phyloP scores from a whole-genome alignment of 2,797 vertebrate genomes.

The Monodelphis domestica region DNA sequence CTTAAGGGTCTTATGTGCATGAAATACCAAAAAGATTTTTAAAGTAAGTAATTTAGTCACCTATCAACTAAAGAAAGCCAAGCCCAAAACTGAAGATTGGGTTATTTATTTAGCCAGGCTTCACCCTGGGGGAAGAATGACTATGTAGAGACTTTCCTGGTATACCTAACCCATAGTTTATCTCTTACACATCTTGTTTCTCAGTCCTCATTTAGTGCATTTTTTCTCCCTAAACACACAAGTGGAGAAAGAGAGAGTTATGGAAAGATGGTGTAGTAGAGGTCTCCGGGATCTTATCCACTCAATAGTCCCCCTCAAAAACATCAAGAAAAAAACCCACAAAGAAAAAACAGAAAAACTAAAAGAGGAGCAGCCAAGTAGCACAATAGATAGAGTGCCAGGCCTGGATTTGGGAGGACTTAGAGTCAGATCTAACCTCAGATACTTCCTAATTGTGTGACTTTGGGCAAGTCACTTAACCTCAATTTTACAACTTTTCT shows the following conservation, averaged over 20 bases:
- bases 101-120: background rate
- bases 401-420: too few species aligned
- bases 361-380: too few species aligned
- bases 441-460: too few species aligned
- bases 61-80: background rate
- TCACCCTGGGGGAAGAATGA: background rate
- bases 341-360: background rate
- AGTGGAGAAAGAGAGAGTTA: background rate
- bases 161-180: background rate
- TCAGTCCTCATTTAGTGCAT: constrained; percentile 30
- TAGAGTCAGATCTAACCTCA: too few species aligned
- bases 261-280: background rate
- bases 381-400: too few species aligned
- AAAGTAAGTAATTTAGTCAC: background rate
- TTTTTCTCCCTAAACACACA: constrained; percentile 40
- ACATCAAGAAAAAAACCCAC: background rate
- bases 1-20: background rate
- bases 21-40: constrained; percentile 24
- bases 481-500: background rate
- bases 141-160: background rate
- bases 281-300: background rate
- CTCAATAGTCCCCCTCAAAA: background rate
- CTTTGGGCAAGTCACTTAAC: too few species aligned
- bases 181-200: background rate
- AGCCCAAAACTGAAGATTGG: background rate